These are phyloP conservation scores for Tolmerus cingulatus DNA, from an alignment of 2,888 invertebrate species.

Conservation along the genomic window DNA sequence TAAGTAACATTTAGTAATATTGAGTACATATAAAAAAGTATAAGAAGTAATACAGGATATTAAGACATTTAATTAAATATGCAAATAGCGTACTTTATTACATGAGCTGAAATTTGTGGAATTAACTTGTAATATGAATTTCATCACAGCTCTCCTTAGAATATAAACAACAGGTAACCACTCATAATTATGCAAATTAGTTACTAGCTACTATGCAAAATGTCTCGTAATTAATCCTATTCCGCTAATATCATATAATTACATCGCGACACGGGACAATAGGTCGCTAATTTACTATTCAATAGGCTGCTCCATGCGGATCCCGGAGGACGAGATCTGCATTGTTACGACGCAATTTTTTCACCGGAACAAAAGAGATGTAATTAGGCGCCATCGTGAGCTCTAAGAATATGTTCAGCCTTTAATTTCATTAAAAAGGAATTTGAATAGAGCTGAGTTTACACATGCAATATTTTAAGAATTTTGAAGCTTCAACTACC, in stretches of 20 bases:
- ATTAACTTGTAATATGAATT: no score
- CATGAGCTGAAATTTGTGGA: no score
- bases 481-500: not conserved
- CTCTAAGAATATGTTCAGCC: not conserved
- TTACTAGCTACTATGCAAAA: not conserved
- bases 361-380: not conserved
- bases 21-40: no score
- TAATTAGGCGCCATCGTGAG: not conserved
- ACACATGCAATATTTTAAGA: not conserved
- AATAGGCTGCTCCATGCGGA: not conserved
- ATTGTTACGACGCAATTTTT: not conserved
- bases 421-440: not conserved
- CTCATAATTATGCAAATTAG: not conserved
- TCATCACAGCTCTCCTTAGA: not conserved
- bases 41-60: no score
- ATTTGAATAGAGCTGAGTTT: not conserved
- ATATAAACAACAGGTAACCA: not conserved
- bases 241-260: not conserved
- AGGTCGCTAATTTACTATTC: not conserved
- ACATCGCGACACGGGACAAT: not conserved
- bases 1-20: no score
- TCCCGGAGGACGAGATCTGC: not conserved
- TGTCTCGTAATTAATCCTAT: not conserved
- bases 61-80: no score
- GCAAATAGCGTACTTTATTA: no score